Evolutionary conservation across 37 sponge, comb jelly and placozoan genomes (phyloP).

Genomic region (Dysidea cf. avara): DNA sequence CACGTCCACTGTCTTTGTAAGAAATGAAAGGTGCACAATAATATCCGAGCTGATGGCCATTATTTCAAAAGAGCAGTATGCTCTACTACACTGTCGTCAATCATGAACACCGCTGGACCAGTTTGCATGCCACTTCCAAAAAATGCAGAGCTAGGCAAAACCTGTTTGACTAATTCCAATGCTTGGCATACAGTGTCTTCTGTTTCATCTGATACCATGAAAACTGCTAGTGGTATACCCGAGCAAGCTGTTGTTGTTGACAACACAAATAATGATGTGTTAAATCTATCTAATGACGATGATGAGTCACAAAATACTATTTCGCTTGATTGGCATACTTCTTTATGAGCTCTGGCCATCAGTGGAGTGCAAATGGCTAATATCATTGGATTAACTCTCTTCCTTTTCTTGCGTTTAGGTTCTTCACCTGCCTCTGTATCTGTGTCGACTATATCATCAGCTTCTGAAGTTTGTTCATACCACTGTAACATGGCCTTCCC

Average conservation of each 20-base stretch:
- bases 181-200: conserved; percentile 6
- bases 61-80: neutral
- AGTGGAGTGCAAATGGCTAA: conserved; percentile 9
- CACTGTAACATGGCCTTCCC: conserved; percentile 1
- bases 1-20: conserved; percentile 28
- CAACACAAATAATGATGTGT: neutral
- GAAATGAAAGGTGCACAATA: conserved; percentile 31
- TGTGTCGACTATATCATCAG: neutral
- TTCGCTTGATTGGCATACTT: neutral
- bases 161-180: conserved; percentile 1
- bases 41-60: conserved; percentile 2
- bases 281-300: neutral
- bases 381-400: neutral
- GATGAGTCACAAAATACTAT: neutral
- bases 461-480: neutral
- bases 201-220: conserved; percentile 17
- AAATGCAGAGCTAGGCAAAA: conserved; percentile 3
- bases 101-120: conserved; percentile 12
- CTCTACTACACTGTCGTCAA: conserved; percentile 27
- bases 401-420: neutral
- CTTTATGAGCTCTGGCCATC: conserved; percentile 8
- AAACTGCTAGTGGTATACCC: conserved; percentile 2
- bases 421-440: neutral
- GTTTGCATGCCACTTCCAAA: neutral
- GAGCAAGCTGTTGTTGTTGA: conserved; percentile 10